Evolutionary conservation across 2,888 invertebrate genomes (phyloP), one percentile per base, ranked within the genome.

Genomic region (Pristionchus exspectatus): DNA sequence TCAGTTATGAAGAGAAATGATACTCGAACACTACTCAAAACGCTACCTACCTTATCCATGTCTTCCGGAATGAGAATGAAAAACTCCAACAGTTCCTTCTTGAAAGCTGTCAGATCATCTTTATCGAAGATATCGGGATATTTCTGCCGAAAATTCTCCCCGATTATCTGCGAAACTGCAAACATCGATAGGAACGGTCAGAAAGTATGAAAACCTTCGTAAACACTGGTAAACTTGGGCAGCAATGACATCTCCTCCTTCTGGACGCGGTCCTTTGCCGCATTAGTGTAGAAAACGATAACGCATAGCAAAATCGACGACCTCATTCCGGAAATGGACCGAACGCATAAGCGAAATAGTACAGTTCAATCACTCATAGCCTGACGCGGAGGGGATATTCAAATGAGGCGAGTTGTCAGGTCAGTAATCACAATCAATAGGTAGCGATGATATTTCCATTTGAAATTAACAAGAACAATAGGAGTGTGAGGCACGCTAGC

Each of bases 61-160:
- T 81, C 50, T 5, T 27, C 50, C 50, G 81, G 81, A 27, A 1
- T 54, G 81, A 81, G 81, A 81, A 81, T 81, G 81, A 81, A 81
- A 44, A 50, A 81, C 24, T 81, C 81, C 24, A 81, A 21, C 2
- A 81, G 33, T n/a, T 81, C 81, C 50, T 50, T 81, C 81, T 81
- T 81, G 81, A 81, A 81, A 4, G 81, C 81, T 16, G 50, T 54
- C 50, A 81, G 50, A 18, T 81, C 81, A 27, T 81, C 81, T 14
- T 50, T 5, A 44, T 81, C 81, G 81, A 81, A 81, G 27, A 81
- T 81, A 4, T 44, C 81, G 18, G 81, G 81, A 81, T 81, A 81
- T 54, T 81, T 81, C 50, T 27, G n/a, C 10, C 81, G 24, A 16
- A 50, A 54, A 10, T 81, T 44, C 81, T 81, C 81, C 1, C 81